Conservation (phyloP, 2,888 invertebrate species). For the Isotomurus palustris region DNA sequence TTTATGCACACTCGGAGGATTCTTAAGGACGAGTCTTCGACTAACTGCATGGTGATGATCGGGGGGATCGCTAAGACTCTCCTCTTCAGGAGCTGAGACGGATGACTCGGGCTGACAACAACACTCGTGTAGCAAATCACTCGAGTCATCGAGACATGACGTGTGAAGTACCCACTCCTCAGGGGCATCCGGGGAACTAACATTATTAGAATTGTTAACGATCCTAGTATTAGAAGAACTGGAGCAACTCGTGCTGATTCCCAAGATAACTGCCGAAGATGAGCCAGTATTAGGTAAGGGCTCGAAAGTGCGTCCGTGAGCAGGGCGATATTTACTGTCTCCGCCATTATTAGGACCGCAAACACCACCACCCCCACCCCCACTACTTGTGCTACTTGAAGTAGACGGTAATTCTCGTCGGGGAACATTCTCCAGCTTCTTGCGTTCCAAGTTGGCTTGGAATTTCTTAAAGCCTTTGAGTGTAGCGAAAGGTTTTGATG, state of each 20-base stretch:
- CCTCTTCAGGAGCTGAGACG: conserved; percentile 16
- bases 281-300: conserved; percentile 1
- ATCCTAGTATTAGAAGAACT: conserved; percentile 11
- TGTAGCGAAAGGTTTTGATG: conserved; percentile 30
- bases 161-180: conserved; percentile 46
- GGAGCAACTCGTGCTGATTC: conserved; percentile 15
- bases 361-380: neutral
- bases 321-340: conserved; percentile 7
- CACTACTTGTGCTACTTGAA: too few species aligned
- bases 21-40: neutral
- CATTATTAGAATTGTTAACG: conserved; percentile 14
- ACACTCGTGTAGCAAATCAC: conserved; percentile 43
- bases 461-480: conserved; percentile 32
- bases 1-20: conserved; percentile 1
- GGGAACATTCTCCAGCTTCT: conserved; percentile 27
- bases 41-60: neutral
- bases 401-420: neutral
- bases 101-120: conserved; percentile 42
- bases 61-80: neutral
- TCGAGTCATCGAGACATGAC: conserved; percentile 43
- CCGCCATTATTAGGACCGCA: conserved; percentile 10
- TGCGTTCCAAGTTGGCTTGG: conserved; percentile 31
- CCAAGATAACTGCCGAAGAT: conserved; percentile 1
- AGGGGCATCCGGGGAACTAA: conserved; percentile 21
- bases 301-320: neutral